Conservation (phyloP, 1,140 invertebrate species). For the Phymastichus coffea region DNA sequence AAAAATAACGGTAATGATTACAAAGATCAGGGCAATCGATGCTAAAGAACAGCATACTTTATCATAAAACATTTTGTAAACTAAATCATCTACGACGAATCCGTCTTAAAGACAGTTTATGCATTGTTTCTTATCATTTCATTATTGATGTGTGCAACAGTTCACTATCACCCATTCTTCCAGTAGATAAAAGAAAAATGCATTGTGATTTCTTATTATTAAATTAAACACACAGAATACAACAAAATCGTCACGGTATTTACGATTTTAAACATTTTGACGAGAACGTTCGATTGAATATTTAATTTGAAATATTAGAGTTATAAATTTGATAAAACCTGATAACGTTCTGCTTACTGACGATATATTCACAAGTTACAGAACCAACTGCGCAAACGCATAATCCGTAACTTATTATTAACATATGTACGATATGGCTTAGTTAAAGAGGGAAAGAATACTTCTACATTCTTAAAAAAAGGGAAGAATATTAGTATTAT, state of each 20-base stretch:
- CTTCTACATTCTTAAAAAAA: too few relatives aligned
- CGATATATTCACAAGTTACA: too few relatives aligned
- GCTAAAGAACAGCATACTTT: constrained; percentile 25
- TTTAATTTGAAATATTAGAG: too few relatives aligned
- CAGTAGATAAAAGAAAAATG: not conserved
- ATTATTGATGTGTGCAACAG: not conserved
- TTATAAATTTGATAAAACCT: not conserved
- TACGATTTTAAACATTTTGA: constrained; percentile 5
- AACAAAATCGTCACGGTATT: not conserved
- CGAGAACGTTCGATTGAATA: too few relatives aligned
- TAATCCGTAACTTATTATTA: too few relatives aligned
- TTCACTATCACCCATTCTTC: not conserved
- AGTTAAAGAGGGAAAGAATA: too few relatives aligned
- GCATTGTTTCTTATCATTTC: not conserved
- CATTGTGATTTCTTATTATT: not conserved
- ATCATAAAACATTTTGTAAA: constrained; percentile 29
- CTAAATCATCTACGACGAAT: constrained; percentile 9
- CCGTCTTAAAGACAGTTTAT: not conserved
- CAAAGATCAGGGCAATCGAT: constrained; percentile 24
- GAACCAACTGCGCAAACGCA: too few relatives aligned
- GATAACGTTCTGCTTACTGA: not conserved
- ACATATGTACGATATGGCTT: too few relatives aligned
- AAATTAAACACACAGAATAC: not conserved
- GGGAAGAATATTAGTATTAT: too few relatives aligned
- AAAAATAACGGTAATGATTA: constrained; percentile 32